A percentile compares a stretch with the other conserved stretches of the same genome.
Evolutionary conservation across 2,797 vertebrate genomes (phyloP).

Genomic region (Thalassophryne amazonica): DNA sequence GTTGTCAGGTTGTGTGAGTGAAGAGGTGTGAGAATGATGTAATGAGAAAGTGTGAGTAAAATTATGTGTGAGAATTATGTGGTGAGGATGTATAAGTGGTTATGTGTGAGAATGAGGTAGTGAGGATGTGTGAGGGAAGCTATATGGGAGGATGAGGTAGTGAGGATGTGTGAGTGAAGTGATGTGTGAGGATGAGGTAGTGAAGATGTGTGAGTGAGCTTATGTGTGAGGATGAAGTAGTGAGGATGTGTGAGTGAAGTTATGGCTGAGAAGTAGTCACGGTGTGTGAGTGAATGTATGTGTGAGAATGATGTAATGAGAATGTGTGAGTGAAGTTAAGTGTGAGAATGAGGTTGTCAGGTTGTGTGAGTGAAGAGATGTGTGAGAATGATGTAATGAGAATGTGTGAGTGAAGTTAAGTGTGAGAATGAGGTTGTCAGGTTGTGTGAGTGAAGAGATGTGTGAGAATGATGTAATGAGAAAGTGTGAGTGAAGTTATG

Average conservation of each 20-base stretch:
- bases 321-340: background rate
- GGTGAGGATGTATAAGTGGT: background rate
- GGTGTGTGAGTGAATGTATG: background rate
- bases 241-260: slow-evolving; percentile 8
- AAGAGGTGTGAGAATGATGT: background rate
- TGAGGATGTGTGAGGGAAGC: no score
- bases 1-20: background rate
- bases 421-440: background rate
- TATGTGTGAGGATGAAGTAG: no score
- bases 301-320: background rate
- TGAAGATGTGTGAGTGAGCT: no score
- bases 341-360: background rate
- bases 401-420: background rate
- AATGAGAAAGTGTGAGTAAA: background rate
- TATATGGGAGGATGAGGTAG: no score
- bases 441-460: no score
- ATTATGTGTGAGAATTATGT: background rate
- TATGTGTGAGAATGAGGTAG: no score
- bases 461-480: no score
- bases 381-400: background rate
- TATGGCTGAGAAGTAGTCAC: background rate
- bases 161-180: no score
- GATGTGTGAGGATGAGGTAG: background rate
- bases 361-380: background rate
- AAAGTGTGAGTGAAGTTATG: no score